Percentiles rank a stretch among this genome's conserved stretches.
Evolutionary conservation across 2,113 vertebrate species (phyloP).

Genomic region (Periophthalmus modestus): DNA sequence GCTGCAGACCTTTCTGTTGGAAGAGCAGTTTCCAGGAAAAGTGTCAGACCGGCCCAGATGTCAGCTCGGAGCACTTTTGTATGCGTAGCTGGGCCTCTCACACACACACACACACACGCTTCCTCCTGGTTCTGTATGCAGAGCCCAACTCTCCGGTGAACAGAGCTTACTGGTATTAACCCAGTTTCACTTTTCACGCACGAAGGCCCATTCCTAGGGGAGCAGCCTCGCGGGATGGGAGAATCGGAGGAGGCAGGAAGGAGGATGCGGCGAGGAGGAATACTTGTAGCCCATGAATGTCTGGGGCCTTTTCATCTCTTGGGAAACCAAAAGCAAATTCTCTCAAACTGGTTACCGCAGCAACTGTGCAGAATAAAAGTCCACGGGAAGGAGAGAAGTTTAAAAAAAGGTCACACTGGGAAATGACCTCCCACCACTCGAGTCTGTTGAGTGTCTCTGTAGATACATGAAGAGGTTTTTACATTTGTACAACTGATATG

Average conservation of each 20-base stretch:
- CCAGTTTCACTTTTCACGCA: constrained; percentile 73
- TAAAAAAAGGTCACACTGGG: constrained; percentile 47
- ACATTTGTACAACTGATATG: neutral
- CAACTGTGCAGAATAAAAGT: constrained; percentile 49
- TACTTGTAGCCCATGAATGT: constrained; percentile 52
- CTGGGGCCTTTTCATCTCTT: constrained; percentile 41
- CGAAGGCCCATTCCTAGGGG: constrained; percentile 62
- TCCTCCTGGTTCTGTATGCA: constrained; percentile 72
- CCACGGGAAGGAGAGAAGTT: constrained; percentile 2
- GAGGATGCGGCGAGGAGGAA: constrained; percentile 46
- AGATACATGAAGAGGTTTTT: constrained; percentile 14
- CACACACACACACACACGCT: constrained; percentile 35
- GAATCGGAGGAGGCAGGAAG: constrained; percentile 40
- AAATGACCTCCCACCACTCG: constrained; percentile 35
- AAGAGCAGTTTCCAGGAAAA: constrained; percentile 66
- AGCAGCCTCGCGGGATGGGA: constrained; percentile 52
- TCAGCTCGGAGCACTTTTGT: constrained; percentile 70
- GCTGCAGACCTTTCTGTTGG: constrained; percentile 51
- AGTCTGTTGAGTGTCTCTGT: constrained; percentile 18
- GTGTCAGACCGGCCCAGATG: constrained; percentile 67
- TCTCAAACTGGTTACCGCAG: constrained; percentile 60
- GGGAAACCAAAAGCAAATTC: constrained; percentile 40
- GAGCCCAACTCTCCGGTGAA: constrained; percentile 70
- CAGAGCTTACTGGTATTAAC: constrained; percentile 79
- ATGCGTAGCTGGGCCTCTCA: constrained; percentile 60